Evolutionary conservation across 2,797 vertebrate genomes (phyloP).

Genomic region (Scleropages formosus): DNA sequence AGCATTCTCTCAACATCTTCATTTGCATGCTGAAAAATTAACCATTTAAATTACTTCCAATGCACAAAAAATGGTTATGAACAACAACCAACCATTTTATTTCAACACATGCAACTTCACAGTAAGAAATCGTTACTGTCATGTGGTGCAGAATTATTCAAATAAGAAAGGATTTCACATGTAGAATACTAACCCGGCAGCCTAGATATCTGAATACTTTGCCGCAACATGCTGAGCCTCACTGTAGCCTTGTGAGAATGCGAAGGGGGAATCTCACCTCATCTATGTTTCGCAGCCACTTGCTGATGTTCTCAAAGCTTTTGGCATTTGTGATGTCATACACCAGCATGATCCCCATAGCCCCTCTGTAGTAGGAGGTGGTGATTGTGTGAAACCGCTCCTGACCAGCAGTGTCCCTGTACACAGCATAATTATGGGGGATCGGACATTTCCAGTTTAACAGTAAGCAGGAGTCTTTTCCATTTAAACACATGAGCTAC

Average conservation of each 20-base stretch:
- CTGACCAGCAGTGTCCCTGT: constrained; percentile 95
- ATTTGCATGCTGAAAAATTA: constrained; percentile 85
- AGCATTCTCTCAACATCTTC: constrained; percentile 99
- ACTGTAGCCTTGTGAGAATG: neutral
- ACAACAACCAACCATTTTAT: too few species aligned
- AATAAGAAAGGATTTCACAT: too few species aligned
- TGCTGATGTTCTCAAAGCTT: constrained; percentile 99
- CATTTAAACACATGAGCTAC: too few species aligned
- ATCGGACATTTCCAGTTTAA: neutral
- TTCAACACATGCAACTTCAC: too few species aligned
- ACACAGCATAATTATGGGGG: neutral
- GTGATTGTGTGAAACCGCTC: constrained; percentile 99
- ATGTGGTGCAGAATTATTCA: too few species aligned
- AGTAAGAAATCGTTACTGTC: too few species aligned
- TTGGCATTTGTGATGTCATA: constrained; percentile 99
- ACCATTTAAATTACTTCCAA: neutral
- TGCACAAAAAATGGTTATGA: neutral
- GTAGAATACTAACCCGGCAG: too few species aligned
- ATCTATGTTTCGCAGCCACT: constrained; percentile 98
- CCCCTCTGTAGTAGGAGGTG: constrained; percentile 98
- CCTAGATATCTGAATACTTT: too few species aligned
- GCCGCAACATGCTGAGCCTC: too few species aligned
- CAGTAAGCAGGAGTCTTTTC: too few species aligned
- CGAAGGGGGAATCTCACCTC: constrained; percentile 73
- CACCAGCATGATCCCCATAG: constrained; percentile 99